phyloP scores from a whole-genome alignment of 2,797 vertebrate genomes.

The Enteromius mattozi region DNA sequence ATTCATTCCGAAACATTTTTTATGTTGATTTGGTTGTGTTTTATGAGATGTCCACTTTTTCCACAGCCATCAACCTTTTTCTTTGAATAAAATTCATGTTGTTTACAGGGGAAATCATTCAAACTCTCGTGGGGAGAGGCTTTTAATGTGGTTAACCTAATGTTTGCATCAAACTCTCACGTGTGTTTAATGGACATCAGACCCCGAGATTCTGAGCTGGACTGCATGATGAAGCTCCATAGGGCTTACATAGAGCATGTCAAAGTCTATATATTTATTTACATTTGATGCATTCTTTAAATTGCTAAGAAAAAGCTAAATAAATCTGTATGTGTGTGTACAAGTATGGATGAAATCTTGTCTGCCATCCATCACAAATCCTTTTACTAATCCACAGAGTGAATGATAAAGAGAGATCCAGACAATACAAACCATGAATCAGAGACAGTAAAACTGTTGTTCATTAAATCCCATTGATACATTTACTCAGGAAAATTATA shows the following conservation, averaged over 20 bases:
- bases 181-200: background rate
- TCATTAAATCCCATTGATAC: conserved; percentile 4
- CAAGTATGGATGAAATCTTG: background rate
- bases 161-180: conserved; percentile 39
- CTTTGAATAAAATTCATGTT: conserved; percentile 35
- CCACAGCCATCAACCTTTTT: background rate
- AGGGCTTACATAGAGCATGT: too few relatives aligned
- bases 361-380: background rate
- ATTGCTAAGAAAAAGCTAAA: too few relatives aligned
- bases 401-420: background rate
- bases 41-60: conserved; percentile 29
- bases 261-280: too few relatives aligned
- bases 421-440: background rate
- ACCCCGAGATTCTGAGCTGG: background rate
- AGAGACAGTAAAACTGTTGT: conserved; percentile 17
- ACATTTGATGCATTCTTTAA: too few relatives aligned
- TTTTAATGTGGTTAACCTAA: conserved; percentile 28
- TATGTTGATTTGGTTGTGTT: conserved; percentile 12
- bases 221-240: background rate
- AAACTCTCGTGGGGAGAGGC: background rate
- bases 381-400: conserved; percentile 8
- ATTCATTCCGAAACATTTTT: background rate
- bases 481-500: background rate
- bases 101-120: conserved; percentile 50
- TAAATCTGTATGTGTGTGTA: background rate